Percentiles rank a stretch among this genome's conserved stretches.
Evolutionary conservation across 2,797 vertebrate genomes (phyloP).

Genomic region (Pteronotus mesoamericanus): DNA sequence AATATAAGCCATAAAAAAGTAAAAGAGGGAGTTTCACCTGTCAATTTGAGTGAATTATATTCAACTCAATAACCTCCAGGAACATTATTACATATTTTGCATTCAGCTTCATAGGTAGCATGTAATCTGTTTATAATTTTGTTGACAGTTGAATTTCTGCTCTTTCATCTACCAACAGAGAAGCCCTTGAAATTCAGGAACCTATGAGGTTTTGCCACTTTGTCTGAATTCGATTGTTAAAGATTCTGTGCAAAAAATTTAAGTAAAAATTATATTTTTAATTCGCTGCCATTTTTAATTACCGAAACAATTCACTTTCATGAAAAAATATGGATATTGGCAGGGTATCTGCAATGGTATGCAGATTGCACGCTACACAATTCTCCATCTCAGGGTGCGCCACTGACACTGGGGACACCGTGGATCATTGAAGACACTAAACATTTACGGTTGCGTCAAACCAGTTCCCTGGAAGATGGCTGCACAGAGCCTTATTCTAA

Average conservation of each 20-base stretch:
- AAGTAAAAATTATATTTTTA: slow-evolving; percentile 44
- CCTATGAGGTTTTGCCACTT: background rate
- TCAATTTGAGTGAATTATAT: slow-evolving; percentile 47
- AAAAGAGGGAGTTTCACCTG: slow-evolving; percentile 32
- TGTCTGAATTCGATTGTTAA: slow-evolving; percentile 32
- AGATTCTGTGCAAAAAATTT: background rate
- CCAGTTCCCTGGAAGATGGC: slow-evolving; percentile 9
- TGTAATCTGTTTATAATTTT: slow-evolving; percentile 54
- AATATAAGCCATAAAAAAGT: slow-evolving; percentile 39
- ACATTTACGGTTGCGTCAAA: slow-evolving; percentile 40
- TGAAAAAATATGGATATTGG: slow-evolving; percentile 30
- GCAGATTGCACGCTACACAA: background rate
- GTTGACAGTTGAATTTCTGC: slow-evolving; percentile 47
- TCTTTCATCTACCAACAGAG: slow-evolving; percentile 26
- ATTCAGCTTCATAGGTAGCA: slow-evolving; percentile 51
- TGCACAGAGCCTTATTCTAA: slow-evolving; percentile 13
- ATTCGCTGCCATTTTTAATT: slow-evolving; percentile 54
- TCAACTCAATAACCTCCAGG: slow-evolving; percentile 30
- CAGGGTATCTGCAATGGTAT: slow-evolving; percentile 4
- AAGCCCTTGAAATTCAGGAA: slow-evolving; percentile 47
- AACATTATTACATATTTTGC: slow-evolving; percentile 50
- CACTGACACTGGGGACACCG: background rate
- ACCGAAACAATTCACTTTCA: slow-evolving; percentile 39
- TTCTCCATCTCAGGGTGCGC: background rate
- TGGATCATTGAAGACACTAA: background rate